phyloP scores from a whole-genome alignment of 2,113 vertebrate genomes.

The Phylloscopus whistleri region DNA sequence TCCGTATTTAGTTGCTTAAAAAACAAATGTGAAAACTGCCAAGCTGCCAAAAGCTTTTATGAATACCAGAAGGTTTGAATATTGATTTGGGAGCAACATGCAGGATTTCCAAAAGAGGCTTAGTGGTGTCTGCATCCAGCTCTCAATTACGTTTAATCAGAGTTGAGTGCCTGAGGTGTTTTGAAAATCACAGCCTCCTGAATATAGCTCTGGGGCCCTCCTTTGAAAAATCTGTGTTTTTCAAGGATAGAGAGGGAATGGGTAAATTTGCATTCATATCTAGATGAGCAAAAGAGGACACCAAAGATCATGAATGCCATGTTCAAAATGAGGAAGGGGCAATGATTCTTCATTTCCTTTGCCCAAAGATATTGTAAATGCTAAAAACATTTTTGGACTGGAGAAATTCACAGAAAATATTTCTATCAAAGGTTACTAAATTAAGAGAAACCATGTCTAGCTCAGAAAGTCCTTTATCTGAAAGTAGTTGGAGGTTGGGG shows the following conservation, averaged over 20 bases:
- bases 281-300: background rate
- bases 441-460: background rate
- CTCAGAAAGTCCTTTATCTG: background rate
- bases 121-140: background rate
- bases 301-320: background rate
- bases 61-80: background rate
- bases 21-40: background rate
- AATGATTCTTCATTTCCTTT: background rate
- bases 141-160: background rate
- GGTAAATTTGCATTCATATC: background rate
- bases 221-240: background rate
- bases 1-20: background rate
- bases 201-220: background rate
- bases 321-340: background rate
- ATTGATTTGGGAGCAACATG: background rate
- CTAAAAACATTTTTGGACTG: background rate
- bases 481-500: background rate
- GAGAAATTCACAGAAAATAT: background rate
- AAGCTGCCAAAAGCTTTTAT: background rate
- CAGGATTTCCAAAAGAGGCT: background rate
- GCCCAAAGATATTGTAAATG: background rate
- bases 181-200: background rate
- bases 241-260: background rate
- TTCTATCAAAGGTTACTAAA: background rate
- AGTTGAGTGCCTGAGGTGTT: background rate